Evolutionary conservation across 2,888 invertebrate genomes (phyloP).

Genomic region (Aethes cnicana): DNA sequence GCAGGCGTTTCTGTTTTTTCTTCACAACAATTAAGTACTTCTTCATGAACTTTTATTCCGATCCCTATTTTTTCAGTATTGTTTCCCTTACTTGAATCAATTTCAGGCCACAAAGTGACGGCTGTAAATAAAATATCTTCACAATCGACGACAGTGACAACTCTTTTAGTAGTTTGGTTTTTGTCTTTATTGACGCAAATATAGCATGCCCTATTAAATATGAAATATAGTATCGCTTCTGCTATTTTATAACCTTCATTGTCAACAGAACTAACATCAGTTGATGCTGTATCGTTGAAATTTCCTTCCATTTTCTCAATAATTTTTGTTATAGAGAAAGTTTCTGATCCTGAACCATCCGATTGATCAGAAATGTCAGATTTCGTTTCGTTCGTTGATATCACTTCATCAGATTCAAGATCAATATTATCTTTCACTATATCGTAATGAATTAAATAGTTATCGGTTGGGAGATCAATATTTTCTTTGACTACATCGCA

Average conservation of each 20-base stretch:
- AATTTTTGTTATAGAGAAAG: conserved; percentile 64
- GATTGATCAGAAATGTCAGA: conserved; percentile 18
- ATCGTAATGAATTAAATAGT: conserved; percentile 18
- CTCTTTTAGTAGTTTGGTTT: conserved; percentile 45
- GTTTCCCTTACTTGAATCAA: not conserved
- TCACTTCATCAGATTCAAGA: conserved; percentile 30
- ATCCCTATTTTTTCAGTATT: not conserved
- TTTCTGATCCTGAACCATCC: conserved; percentile 33
- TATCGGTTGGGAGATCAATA: conserved; percentile 16
- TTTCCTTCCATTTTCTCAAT: conserved; percentile 56
- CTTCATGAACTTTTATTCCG: not conserved
- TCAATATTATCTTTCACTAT: conserved; percentile 20
- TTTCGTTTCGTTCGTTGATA: conserved; percentile 1
- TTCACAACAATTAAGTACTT: not conserved
- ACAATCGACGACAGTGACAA: conserved; percentile 63
- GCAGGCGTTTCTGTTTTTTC: not conserved
- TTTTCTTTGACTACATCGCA: conserved; percentile 22
- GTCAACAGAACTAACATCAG: conserved; percentile 55
- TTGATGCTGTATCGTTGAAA: conserved; percentile 52
- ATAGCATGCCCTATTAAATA: conserved; percentile 59
- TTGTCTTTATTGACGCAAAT: conserved; percentile 46
- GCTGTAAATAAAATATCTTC: conserved; percentile 71
- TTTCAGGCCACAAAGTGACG: conserved; percentile 44
- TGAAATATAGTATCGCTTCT: conserved; percentile 64
- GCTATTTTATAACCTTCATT: conserved; percentile 50